Evolutionary conservation across 2,113 vertebrate species (phyloP).

Genomic region (Porphyrio hochstetteri): DNA sequence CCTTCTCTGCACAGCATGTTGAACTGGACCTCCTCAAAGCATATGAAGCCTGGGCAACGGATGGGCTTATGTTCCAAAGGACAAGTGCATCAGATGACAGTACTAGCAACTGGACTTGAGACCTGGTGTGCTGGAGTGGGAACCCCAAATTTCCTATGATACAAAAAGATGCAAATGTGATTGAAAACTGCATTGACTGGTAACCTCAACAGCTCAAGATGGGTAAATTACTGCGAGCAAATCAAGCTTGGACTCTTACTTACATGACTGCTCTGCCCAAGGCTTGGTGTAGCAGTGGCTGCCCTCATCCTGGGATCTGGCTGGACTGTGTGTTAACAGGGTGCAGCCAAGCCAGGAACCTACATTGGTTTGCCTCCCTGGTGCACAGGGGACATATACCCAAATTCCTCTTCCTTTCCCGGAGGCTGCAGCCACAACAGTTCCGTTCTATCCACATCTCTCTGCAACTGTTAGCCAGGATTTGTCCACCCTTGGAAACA

Average conservation of each 20-base stretch:
- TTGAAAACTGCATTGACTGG: neutral
- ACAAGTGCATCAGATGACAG: neutral
- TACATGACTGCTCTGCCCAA: neutral
- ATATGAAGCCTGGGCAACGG: fast-evolving
- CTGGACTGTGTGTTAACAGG: neutral
- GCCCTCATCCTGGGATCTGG: neutral
- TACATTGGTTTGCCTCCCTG: neutral
- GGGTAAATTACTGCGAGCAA: neutral
- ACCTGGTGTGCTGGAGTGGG: neutral
- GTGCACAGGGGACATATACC: no score
- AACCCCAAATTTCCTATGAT: neutral
- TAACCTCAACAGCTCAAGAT: neutral
- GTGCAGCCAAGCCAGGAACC: neutral
- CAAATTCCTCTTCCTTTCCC: neutral
- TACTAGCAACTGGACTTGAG: neutral
- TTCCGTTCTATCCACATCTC: neutral
- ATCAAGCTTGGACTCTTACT: neutral
- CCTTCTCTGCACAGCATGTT: neutral
- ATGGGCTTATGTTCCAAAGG: neutral
- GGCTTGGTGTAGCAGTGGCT: neutral
- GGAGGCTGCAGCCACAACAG: neutral
- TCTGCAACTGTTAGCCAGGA: neutral
- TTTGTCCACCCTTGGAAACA: neutral
- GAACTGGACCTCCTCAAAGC: neutral
- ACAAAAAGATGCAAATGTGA: neutral